A percentile compares a stretch with the other conserved stretches of the same genome.
These are phyloP conservation scores for Cremastinae sp. DNA, from an alignment of 2,888 invertebrate species.

Conservation along the genomic window DNA sequence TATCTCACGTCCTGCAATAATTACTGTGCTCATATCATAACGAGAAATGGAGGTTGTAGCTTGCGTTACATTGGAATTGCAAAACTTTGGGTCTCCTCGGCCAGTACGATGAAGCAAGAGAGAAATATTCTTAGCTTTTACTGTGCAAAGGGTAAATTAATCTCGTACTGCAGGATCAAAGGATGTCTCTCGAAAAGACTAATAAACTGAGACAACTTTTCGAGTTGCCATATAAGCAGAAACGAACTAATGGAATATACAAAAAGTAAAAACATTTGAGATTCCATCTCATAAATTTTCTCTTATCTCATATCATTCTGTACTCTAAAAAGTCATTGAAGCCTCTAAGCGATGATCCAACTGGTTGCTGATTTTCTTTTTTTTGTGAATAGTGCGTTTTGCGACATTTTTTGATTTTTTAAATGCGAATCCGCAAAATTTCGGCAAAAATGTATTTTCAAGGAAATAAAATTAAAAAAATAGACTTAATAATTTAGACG, in stretches of 20 bases:
- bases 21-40: slow-evolving; percentile 10
- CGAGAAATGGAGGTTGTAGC: slow-evolving; percentile 43
- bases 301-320: too few relatives aligned
- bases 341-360: too few relatives aligned
- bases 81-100: slow-evolving; percentile 42
- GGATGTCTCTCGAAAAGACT: slow-evolving; percentile 17
- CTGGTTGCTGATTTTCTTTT: too few relatives aligned
- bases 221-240: slow-evolving; percentile 4
- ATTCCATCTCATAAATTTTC: too few relatives aligned
- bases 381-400: too few relatives aligned
- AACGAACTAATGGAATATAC: slow-evolving; percentile 16
- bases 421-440: too few relatives aligned
- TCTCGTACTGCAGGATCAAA: slow-evolving; percentile 3
- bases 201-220: slow-evolving; percentile 33
- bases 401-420: too few relatives aligned
- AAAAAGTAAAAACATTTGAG: too few relatives aligned
- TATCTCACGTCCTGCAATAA: neutral
- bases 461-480: too few relatives aligned
- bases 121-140: neutral
- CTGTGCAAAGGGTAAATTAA: slow-evolving; percentile 6
- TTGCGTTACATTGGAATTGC: slow-evolving; percentile 44
- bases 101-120: slow-evolving; percentile 8
- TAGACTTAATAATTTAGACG: too few relatives aligned
- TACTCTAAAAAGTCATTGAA: too few relatives aligned
- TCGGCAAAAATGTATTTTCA: too few relatives aligned